Conservation (phyloP, 2,113 vertebrate genomes). For the Leptobrachium ailaonicum region DNA sequence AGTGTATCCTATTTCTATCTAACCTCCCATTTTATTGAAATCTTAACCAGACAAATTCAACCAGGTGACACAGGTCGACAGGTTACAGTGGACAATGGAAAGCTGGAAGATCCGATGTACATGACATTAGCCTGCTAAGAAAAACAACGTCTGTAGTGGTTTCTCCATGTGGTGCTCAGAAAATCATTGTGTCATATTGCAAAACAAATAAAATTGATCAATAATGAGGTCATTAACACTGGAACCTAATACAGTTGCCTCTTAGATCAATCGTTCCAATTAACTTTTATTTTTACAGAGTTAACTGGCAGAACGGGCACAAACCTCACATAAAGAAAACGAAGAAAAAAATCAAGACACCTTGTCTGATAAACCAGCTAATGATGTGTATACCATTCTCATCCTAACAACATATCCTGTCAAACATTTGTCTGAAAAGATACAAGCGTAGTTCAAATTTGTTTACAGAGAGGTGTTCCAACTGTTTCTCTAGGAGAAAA, state of each 20-base stretch:
- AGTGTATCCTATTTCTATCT: no score
- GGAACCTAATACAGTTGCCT: constrained; percentile 47
- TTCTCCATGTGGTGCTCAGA: no score
- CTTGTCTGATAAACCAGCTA: constrained; percentile 47
- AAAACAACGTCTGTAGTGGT: no score
- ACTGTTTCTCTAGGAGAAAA: constrained; percentile 31
- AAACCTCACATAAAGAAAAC: constrained; percentile 21
- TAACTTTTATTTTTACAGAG: constrained; percentile 39
- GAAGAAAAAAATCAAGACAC: constrained; percentile 37
- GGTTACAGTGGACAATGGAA: no score
- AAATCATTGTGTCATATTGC: not conserved
- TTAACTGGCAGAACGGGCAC: constrained; percentile 28
- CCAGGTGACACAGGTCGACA: no score
- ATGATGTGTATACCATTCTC: constrained; percentile 43
- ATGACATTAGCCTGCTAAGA: no score
- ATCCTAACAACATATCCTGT: constrained; percentile 44
- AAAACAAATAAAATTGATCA: not conserved
- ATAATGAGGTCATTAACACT: constrained; percentile 7
- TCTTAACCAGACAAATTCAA: no score
- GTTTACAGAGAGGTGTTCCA: constrained; percentile 43
- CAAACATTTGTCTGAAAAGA: constrained; percentile 44
- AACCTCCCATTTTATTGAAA: no score
- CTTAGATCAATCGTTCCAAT: constrained; percentile 26
- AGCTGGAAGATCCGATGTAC: no score
- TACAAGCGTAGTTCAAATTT: constrained; percentile 42